A percentile compares a stretch with the other conserved stretches of the same genome.
Conservation (phyloP, 2,113 vertebrate genomes). For the Lynx canadensis region DNA sequence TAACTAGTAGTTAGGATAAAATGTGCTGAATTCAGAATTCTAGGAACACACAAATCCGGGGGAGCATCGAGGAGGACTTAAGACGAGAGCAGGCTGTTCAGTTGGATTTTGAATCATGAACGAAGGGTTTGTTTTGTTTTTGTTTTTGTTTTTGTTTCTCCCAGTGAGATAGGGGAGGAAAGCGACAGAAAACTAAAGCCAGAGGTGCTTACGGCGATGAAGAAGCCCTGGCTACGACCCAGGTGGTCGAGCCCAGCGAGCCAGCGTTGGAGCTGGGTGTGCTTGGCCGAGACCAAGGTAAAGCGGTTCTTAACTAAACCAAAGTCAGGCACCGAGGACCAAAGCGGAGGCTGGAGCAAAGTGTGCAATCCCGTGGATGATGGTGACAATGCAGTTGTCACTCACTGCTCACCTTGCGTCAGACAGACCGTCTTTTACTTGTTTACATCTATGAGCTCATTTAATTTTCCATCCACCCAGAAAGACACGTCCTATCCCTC, state of each 20-base stretch:
- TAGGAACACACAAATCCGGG: neutral
- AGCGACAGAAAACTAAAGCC: neutral
- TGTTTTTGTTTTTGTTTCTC: neutral
- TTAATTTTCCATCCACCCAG: neutral
- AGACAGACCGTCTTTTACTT: rapidly evolving
- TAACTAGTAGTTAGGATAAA: slow-evolving; percentile 61
- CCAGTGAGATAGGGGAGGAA: neutral
- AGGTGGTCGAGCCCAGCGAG: neutral
- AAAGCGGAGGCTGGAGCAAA: neutral
- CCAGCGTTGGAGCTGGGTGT: neutral
- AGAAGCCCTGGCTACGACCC: neutral
- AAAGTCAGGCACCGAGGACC: neutral
- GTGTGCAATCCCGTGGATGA: neutral
- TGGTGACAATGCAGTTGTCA: rapidly evolving
- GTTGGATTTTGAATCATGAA: neutral
- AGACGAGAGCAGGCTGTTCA: neutral
- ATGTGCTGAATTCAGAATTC: slow-evolving; percentile 58
- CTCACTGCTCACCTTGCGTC: rapidly evolving
- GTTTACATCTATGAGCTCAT: rapidly evolving
- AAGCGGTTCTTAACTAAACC: neutral
- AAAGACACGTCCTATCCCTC: neutral
- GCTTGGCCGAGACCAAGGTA: neutral
- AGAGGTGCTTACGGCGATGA: neutral
- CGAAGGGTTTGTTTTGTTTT: neutral
- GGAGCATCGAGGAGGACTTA: neutral